Evolutionary conservation across 2,888 invertebrate genomes (phyloP).

Genomic region (Plagiodera versicolora): DNA sequence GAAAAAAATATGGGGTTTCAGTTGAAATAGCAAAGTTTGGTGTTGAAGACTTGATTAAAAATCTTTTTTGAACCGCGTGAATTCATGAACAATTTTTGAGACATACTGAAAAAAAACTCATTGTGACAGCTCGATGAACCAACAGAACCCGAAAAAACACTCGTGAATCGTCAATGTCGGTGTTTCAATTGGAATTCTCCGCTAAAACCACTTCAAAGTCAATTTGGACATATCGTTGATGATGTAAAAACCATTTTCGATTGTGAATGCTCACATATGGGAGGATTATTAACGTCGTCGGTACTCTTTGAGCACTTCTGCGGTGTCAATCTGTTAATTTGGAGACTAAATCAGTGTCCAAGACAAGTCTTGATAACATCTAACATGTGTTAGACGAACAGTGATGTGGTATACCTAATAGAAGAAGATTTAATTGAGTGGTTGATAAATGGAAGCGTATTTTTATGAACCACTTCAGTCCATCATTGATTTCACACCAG

Average conservation of each 20-base stretch:
- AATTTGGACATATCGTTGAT: conserved; percentile 3
- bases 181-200: background rate
- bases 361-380: background rate
- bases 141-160: too few relatives aligned
- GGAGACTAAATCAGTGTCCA: conserved; percentile 26
- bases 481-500: too few relatives aligned
- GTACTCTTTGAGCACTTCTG: conserved; percentile 20
- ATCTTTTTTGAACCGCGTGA: too few relatives aligned
- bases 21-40: too few relatives aligned
- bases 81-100: too few relatives aligned
- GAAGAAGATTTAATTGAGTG: too few relatives aligned
- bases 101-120: too few relatives aligned
- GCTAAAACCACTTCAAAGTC: conserved; percentile 10
- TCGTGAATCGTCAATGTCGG: background rate
- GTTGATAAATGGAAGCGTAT: too few relatives aligned
- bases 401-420: background rate
- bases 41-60: too few relatives aligned
- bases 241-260: conserved; percentile 10
- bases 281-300: conserved; percentile 17
- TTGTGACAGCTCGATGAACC: too few relatives aligned
- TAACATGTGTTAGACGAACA: conserved; percentile 5
- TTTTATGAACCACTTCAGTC: too few relatives aligned
- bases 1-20: too few relatives aligned
- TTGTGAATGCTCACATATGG: conserved; percentile 16
- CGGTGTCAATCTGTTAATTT: conserved; percentile 28